A percentile compares a stretch with the other conserved stretches of the same genome.
phyloP scores from a whole-genome alignment of 1,140 invertebrate genomes.

The Cydia splendana region DNA sequence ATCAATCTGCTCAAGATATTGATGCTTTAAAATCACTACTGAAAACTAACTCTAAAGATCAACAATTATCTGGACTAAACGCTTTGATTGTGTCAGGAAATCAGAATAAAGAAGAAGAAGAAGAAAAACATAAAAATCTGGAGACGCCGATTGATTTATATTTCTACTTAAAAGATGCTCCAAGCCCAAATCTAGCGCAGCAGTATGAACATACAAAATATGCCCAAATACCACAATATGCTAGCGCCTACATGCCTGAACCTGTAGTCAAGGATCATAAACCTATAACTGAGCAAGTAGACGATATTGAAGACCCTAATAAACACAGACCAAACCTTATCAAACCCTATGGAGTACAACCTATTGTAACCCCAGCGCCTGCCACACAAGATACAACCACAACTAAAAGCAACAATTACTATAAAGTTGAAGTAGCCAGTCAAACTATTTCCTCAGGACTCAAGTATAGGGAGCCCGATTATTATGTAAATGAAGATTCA shows the following conservation, averaged over 20 bases:
- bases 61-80: constrained; percentile 55
- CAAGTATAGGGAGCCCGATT: constrained; percentile 40
- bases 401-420: constrained; percentile 63
- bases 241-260: constrained; percentile 44
- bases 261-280: constrained; percentile 58
- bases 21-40: constrained; percentile 56
- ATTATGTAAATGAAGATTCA: constrained; percentile 34
- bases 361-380: constrained; percentile 42
- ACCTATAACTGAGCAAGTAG: constrained; percentile 73
- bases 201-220: constrained; percentile 46
- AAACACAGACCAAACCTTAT: constrained; percentile 36
- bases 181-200: constrained; percentile 37
- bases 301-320: constrained; percentile 66
- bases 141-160: constrained; percentile 60
- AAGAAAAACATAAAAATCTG: constrained; percentile 40
- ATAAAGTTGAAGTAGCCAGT: constrained; percentile 70
- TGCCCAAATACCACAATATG: constrained; percentile 47
- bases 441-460: constrained; percentile 52
- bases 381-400: constrained; percentile 49
- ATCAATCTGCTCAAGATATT: constrained; percentile 61
- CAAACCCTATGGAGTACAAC: constrained; percentile 36
- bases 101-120: constrained; percentile 39
- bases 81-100: constrained; percentile 47
- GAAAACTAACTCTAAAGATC: constrained; percentile 55
- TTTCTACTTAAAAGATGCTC: constrained; percentile 60